Conservation (phyloP, 2,888 invertebrate species). For the Athalia circularis region DNA sequence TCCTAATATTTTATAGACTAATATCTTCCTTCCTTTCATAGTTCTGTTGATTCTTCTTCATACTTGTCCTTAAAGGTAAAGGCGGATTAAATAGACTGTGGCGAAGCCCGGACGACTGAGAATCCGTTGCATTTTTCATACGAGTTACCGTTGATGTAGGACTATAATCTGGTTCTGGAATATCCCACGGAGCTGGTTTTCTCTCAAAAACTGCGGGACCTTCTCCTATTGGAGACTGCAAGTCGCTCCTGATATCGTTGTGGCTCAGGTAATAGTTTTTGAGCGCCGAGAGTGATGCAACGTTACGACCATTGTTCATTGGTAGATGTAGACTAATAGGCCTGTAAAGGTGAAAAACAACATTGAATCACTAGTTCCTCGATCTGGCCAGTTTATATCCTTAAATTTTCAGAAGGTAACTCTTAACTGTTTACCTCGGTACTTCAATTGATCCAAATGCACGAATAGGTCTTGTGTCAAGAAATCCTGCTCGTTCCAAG, state of each 20-base stretch:
- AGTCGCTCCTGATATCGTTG: slow-evolving; percentile 16
- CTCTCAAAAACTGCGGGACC: neutral
- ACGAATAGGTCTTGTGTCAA: slow-evolving; percentile 40
- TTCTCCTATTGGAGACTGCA: slow-evolving; percentile 34
- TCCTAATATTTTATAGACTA: slow-evolving; percentile 32
- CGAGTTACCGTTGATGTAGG: slow-evolving; percentile 41
- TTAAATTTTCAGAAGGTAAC: neutral
- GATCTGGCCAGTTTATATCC: neutral
- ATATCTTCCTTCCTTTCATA: slow-evolving; percentile 42
- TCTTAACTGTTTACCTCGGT: slow-evolving; percentile 9
- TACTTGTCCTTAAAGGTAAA: slow-evolving; percentile 44
- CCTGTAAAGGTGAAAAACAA: neutral
- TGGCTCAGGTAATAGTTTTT: slow-evolving; percentile 23
- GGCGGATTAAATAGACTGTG: slow-evolving; percentile 36
- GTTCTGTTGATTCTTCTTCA: slow-evolving; percentile 38
- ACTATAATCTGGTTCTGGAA: slow-evolving; percentile 43
- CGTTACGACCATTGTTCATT: neutral
- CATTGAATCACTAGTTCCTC: neutral
- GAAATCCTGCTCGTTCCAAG: slow-evolving; percentile 42
- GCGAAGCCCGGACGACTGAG: slow-evolving; percentile 5
- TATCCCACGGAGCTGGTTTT: slow-evolving; percentile 17
- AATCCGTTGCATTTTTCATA: slow-evolving; percentile 40
- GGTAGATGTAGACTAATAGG: slow-evolving; percentile 8
- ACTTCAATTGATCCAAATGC: slow-evolving; percentile 31
- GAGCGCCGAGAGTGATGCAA: slow-evolving; percentile 21